Evolutionary conservation across 2,888 invertebrate genomes (phyloP).

Genomic region (Schizotus pectinicornis): DNA sequence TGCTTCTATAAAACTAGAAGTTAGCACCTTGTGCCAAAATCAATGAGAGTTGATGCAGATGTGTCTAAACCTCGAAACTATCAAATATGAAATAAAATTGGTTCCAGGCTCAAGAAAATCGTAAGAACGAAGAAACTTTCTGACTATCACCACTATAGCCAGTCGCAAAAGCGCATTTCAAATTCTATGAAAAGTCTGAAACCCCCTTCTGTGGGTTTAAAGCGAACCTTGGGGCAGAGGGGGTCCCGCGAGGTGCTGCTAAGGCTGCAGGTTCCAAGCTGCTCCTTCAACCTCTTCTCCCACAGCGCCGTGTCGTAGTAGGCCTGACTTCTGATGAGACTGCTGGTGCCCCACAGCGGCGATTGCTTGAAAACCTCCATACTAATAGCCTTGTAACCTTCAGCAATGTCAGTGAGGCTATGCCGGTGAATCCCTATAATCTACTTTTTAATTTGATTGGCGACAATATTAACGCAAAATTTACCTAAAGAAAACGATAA

Average conservation of each 20-base stretch:
- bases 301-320: slow-evolving; percentile 88
- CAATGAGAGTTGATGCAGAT: no score
- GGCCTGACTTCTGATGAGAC: slow-evolving; percentile 83
- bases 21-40: no score
- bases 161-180: no score
- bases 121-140: no score
- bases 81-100: no score
- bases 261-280: slow-evolving; percentile 67
- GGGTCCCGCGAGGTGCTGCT: slow-evolving; percentile 65
- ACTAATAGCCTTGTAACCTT: slow-evolving; percentile 66
- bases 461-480: no score
- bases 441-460: slow-evolving; percentile 10
- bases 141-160: no score
- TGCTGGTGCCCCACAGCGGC: slow-evolving; percentile 72
- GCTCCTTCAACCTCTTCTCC: slow-evolving; percentile 76
- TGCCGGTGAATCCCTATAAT: slow-evolving; percentile 63
- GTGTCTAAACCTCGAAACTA: no score
- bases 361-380: slow-evolving; percentile 71
- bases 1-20: no score
- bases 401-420: slow-evolving; percentile 66
- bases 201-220: no score
- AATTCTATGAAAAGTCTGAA: no score
- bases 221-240: slow-evolving; percentile 63
- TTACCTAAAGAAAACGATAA: slow-evolving; percentile 72
- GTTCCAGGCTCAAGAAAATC: no score